Conservation (phyloP, 2,797 vertebrate genomes). For the Ispidina picta region DNA sequence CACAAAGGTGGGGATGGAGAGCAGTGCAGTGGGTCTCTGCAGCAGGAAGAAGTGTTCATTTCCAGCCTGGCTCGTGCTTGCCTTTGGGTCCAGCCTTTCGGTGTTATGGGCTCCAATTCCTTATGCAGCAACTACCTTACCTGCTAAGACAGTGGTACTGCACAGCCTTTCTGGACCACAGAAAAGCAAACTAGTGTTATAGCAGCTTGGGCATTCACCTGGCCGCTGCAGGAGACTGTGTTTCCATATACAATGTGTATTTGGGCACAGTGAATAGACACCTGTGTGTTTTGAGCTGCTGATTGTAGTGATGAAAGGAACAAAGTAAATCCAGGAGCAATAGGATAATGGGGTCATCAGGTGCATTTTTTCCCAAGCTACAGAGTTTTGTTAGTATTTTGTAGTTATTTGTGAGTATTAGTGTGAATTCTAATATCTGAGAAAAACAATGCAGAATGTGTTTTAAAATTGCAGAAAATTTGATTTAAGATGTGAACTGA, state of each 20-base stretch:
- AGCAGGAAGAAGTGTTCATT: not conserved
- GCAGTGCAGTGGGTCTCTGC: not conserved
- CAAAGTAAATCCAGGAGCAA: not conserved
- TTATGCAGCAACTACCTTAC: not conserved
- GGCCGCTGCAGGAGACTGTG: not conserved
- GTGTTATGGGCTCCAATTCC: not conserved
- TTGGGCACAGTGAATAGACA: not conserved
- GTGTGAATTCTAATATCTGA: not conserved
- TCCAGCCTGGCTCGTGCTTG: not conserved
- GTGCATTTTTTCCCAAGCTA: not conserved
- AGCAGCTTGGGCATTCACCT: not conserved
- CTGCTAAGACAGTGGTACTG: not conserved
- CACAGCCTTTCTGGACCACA: not conserved
- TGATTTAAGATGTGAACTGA: not conserved
- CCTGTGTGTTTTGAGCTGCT: not conserved
- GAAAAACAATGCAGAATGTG: not conserved
- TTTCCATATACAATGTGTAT: not conserved
- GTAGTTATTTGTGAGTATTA: not conserved
- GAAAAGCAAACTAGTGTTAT: not conserved
- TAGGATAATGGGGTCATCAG: not conserved
- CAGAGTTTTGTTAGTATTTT: not conserved
- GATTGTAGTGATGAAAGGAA: not conserved
- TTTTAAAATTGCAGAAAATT: not conserved
- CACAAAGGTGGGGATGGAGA: not conserved
- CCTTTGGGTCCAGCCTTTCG: not conserved